Evolutionary conservation across 2,113 vertebrate species (phyloP), one percentile per base, ranked within the genome.

Genomic region (Cyprinus carpio): DNA sequence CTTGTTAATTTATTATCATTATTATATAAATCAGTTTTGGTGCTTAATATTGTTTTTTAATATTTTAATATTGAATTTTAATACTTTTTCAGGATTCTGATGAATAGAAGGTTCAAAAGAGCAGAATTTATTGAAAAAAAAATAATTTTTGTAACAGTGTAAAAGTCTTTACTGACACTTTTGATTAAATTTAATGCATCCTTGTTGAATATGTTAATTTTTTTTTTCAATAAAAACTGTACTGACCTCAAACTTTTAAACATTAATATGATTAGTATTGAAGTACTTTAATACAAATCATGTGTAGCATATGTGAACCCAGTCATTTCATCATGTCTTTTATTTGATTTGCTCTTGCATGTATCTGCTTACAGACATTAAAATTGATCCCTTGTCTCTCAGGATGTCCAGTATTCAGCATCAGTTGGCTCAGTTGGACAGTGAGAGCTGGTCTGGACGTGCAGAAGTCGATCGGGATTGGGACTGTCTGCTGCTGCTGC

Each of bases 381-480:
- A 69, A 34, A 37, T 58, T 37, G 31, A 2, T 37, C 31, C 16
- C 9, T 11, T 37, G 18, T 20, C 5, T 51, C 13, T 27, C 74
- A 99, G 98, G 90, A 96, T 99, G 91, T 95, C 96, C 0, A 97
- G 91, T 81, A 97, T 98, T 87, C 98, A 99, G 84, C 97, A 97
- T 90, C 97, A 99, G 91, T 92, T 99, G 89, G 98, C 98, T 76
- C 96, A 97, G 91, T 91, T 98, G 80, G 97, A 99, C 87, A 95
- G 90, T 1, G 97, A 99, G 90, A 96, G 96, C 82, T 99, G 98
- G 98, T 96, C 97, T 0, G 98, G 97, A 9, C 96, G 97, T 87
- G 97, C 96, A 0, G 98, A 99, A 88, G 97, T 96, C 0, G 95
- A 96, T 84, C 92, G 95, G 0, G 98, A 99, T 93, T 94, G 95